Base-by-base conservation (phyloP, 2,888 invertebrate species). In the Lasioglossum oenotherae region DNA sequence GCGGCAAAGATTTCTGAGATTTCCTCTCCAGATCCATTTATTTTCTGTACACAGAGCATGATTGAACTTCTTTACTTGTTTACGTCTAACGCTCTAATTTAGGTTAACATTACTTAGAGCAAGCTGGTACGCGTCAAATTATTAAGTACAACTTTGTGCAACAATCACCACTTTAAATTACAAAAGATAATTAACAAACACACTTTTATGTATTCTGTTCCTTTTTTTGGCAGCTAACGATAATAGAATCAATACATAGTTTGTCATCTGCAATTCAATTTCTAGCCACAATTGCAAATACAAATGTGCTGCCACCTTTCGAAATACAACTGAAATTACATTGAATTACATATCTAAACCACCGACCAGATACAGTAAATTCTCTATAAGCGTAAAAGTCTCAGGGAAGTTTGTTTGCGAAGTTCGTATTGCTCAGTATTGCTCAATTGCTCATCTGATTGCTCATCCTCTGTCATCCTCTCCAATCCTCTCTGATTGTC, bases 1-100 rank as follows among this genome's bases (percentile, higher is more conserved):
- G 95, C 16, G 95, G 95, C 79, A 95, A 88, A 53, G 94, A 94
- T 88, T 92, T 91, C 71, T 84, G 89, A 57, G 88, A 78, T 81
- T 88, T 91, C 81, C 91, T 88, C 86, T 90, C 90, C 64, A 90
- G 86, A 91, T 94, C 93, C 94, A 94, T 94, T 90, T 91, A 88
- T 82, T 85, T 76, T 27, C 60, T 19, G 27, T 77, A 82, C 76
- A 49, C 10, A 27, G 80, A 19, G 44, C 88, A 91, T 88, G 81
- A 82, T 83, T 89, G 60, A 67, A 71, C 19, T 71, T 82, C 44
- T 53, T 81, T 73, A 77, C 35, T 79, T 38, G 23, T 74, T 81
- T 77, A 69, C 72, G 83, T 77, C 79, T 81, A 53, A 60, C 75
- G 69, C 5, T n/a, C 12, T n/a, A 31, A 57, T 53, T 27, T 57